Conservation (phyloP, 2,888 invertebrate species). For the Tetrapedia diversipes region DNA sequence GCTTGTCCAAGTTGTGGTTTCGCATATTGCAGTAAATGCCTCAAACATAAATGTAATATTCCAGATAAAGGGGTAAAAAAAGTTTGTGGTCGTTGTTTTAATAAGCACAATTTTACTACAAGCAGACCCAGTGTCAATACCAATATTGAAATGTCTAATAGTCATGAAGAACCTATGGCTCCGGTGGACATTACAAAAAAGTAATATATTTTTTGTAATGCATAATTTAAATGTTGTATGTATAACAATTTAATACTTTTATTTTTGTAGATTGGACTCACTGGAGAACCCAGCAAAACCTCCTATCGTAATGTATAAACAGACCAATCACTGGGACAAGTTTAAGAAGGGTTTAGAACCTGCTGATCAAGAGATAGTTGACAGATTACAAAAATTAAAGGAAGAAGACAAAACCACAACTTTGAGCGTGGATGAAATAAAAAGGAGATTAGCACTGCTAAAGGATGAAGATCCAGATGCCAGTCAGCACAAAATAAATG, state of each 20-base stretch:
- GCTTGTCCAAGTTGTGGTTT: conserved; percentile 93
- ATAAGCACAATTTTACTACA: conserved; percentile 74
- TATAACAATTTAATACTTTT: not conserved
- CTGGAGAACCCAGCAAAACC: conserved; percentile 85
- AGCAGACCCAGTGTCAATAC: conserved; percentile 53
- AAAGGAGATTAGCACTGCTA: conserved; percentile 87
- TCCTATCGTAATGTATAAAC: conserved; percentile 85
- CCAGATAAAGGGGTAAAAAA: conserved; percentile 86
- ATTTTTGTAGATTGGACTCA: conserved; percentile 83
- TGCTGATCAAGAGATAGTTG: conserved; percentile 86
- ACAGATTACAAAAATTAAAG: conserved; percentile 88
- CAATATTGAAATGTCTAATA: conserved; percentile 44
- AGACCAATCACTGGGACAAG: conserved; percentile 75
- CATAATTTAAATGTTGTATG: not conserved
- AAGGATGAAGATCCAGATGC: conserved; percentile 85
- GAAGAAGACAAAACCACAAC: conserved; percentile 83
- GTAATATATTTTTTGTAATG: conserved; percentile 49
- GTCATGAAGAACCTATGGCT: conserved; percentile 63
- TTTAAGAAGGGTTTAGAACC: conserved; percentile 83
- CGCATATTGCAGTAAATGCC: conserved; percentile 92
- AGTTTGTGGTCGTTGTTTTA: conserved; percentile 86
- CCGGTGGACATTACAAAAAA: conserved; percentile 76
- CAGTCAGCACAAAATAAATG: conserved; percentile 65
- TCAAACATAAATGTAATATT: conserved; percentile 88
- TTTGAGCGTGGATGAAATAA: conserved; percentile 87